phyloP scores from a whole-genome alignment of 2,113 vertebrate genomes.

The Lepisosteus oculatus region DNA sequence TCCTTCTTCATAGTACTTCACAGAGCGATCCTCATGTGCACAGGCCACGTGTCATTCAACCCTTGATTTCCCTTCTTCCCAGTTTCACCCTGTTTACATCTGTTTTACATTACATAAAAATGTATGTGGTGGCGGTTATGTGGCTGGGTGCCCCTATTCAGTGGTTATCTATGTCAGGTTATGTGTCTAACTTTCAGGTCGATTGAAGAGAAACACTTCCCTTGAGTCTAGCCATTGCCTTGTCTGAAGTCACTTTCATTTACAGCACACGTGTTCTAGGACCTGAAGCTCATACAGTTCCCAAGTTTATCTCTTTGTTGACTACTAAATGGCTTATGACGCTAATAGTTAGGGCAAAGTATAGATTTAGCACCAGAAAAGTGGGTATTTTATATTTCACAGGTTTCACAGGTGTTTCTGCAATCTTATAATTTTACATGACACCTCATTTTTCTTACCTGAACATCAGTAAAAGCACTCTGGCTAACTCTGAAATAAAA shows the following conservation, averaged over 20 bases:
- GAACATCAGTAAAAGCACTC: too few species aligned
- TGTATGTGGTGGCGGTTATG: constrained; percentile 36
- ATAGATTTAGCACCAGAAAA: not conserved
- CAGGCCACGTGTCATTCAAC: too few species aligned
- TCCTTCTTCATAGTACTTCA: too few species aligned
- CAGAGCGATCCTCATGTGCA: too few species aligned
- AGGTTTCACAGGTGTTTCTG: too few species aligned
- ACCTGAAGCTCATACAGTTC: not conserved
- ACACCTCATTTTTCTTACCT: too few species aligned
- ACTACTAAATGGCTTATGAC: constrained; percentile 3
- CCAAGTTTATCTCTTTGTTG: not conserved
- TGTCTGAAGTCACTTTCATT: not conserved
- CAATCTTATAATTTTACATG: too few species aligned
- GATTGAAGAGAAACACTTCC: constrained; percentile 39
- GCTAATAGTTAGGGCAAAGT: not conserved
- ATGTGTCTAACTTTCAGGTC: constrained; percentile 23
- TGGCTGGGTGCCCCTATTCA: constrained; percentile 60
- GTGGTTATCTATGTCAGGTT: constrained; percentile 31
- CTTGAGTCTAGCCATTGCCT: constrained; percentile 26
- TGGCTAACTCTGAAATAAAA: too few species aligned
- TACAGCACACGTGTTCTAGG: not conserved
- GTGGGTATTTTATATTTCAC: too few species aligned
- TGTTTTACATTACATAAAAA: constrained; percentile 43
- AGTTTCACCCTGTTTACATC: constrained; percentile 25
- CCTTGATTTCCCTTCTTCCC: not conserved